Percentiles rank a stretch among this genome's conserved stretches.
Conservation (phyloP, 1,140 invertebrate species). For the Stegodyphus mimosarum region DNA sequence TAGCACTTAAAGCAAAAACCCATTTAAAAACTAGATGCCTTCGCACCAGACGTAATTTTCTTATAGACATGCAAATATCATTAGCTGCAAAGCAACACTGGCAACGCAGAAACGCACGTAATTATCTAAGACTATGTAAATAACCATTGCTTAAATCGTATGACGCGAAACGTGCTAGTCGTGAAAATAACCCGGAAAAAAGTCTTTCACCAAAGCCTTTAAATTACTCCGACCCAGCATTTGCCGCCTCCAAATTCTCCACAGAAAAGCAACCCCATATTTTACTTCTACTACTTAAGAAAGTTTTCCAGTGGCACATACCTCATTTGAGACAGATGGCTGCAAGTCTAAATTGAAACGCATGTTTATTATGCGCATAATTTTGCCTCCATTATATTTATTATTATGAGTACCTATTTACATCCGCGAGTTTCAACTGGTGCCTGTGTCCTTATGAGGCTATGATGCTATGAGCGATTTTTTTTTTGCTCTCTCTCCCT, state of each 20-base stretch:
- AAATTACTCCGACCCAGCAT: background rate
- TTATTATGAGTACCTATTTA: slow-evolving; percentile 52
- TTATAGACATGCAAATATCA: background rate
- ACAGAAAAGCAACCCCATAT: slow-evolving; percentile 6
- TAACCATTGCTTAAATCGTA: background rate
- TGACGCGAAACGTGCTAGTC: background rate
- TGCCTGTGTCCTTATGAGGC: background rate
- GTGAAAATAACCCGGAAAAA: background rate
- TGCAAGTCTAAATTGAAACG: slow-evolving; percentile 44
- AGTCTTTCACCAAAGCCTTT: background rate
- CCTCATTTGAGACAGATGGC: slow-evolving; percentile 35
- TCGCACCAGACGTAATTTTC: background rate
- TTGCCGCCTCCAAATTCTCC: background rate
- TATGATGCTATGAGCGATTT: slow-evolving; percentile 6
- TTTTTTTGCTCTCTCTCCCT: background rate
- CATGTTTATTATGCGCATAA: slow-evolving; percentile 59
- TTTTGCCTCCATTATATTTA: slow-evolving; percentile 51
- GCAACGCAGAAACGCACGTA: background rate
- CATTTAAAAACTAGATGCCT: too few relatives aligned
- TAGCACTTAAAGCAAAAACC: too few relatives aligned
- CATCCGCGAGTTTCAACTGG: slow-evolving; percentile 19
- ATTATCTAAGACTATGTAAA: background rate
- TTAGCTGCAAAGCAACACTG: background rate
- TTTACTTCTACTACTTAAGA: slow-evolving; percentile 47
- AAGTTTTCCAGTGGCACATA: slow-evolving; percentile 36